phyloP scores from a whole-genome alignment of 2,888 invertebrate species.

The Archips xylosteana region DNA sequence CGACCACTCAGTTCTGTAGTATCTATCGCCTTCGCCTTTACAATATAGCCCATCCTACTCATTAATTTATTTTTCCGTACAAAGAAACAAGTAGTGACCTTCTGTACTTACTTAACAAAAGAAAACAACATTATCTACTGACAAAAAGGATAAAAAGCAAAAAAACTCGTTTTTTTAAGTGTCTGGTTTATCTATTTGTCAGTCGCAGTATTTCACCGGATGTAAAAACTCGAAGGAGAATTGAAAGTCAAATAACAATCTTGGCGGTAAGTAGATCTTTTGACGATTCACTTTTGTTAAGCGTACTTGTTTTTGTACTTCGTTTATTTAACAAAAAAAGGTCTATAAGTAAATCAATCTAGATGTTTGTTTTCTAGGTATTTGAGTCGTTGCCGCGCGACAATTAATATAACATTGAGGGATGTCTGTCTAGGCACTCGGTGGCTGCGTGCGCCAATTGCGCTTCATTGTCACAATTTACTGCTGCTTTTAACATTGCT shows the following conservation, averaged over 20 bases:
- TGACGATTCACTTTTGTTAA: no score
- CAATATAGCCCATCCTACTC: neutral
- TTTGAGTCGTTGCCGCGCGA: neutral
- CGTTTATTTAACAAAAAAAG: neutral
- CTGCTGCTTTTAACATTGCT: neutral
- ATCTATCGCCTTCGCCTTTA: neutral
- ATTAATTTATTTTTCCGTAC: neutral
- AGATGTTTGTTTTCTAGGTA: neutral
- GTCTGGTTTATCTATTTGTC: no score
- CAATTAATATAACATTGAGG: conserved; percentile 22
- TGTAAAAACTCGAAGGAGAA: no score
- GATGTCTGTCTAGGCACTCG: neutral
- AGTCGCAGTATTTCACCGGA: no score
- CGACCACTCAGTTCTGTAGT: neutral
- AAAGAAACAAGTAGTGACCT: no score
- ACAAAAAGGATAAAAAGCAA: no score
- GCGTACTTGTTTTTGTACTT: no score
- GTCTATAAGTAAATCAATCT: neutral
- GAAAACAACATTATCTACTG: no score
- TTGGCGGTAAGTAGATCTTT: no score
- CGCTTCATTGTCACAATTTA: neutral
- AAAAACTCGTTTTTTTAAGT: no score
- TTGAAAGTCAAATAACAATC: no score
- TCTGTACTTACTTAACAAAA: no score
- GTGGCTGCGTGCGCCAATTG: neutral